Evolutionary conservation across 2,888 invertebrate species (phyloP), one percentile per base, ranked within the genome.

Genomic region (Cheilosia grossa): DNA sequence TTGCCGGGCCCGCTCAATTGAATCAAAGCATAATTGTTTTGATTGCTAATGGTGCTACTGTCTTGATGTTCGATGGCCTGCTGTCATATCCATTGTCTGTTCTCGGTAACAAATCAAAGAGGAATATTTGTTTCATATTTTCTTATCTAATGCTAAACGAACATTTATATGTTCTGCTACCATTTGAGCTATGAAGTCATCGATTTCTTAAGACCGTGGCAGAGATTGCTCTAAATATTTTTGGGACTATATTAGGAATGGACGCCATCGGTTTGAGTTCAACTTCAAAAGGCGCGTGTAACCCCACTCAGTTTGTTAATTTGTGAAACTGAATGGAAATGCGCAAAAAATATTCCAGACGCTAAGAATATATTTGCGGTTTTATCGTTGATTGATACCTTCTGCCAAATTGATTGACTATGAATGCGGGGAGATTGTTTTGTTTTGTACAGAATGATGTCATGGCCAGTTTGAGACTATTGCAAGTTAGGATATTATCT

Each of bases 21-120:
- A 72, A 61, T 59, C 42, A 64, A 56, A 51, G 42, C 24, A 37
- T n/a, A 74, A 67, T 67, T 75, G 66, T 24, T 75, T 75, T 58
- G 66, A 75, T 59, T 54, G 56, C 24, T n/a, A 13, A 3, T 33
- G 33, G 2, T 37, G 37, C 13, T 37, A 37, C 37, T 10, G 24
- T 30, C 63, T 27, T 27, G 6, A 0, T 27, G 27, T 27, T 27
- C 27, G 17, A n/a, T 33, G 24, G 19, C n/a, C 42, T n/a, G 30
- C 10, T 59, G 51, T 59, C 75, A 59, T 59, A 51, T 75, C 30
- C 56, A 59, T 66, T 33, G 40, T 49, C 33, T 47, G 17, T 13
- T 37, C 15, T 27, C 27, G 59, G 51, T n/a, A 21, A 24, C 66
- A 75, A 67, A 75, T 59, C 58, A 59, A 27, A 51, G 19, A 51